Base-by-base conservation (phyloP, 2,888 invertebrate species). In the Apoda limacodes region DNA sequence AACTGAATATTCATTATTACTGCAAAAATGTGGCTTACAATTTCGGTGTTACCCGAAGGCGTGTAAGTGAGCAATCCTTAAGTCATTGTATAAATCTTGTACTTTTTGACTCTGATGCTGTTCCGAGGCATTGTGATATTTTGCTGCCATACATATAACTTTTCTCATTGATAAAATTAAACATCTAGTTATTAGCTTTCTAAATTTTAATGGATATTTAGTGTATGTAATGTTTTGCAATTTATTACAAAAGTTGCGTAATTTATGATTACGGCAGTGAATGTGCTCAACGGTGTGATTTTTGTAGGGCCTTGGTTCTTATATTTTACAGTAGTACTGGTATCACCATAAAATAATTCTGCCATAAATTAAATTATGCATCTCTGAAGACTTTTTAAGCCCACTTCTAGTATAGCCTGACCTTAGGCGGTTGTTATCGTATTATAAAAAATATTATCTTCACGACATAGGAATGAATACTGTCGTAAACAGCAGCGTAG, bases 191-290 rank as follows among this genome's bases (percentile, higher is more conserved):
- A n/a, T n/a, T n/a, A 32, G 35, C 4, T 42, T 39, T 28, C 39
- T 27, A 6, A 23, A 6, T 9, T 13, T n/a, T 6, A 33, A 4
- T 6, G 34, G 26, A 20, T 36, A 40, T 31, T 35, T 35, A 9
- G 32, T 37, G 6, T 43, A 40, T 6, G 9, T 6, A 5, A 40
- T n/a, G 2, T 35, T 39, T 44, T n/a, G n/a, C n/a, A n/a, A n/a
- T n/a, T n/a, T n/a, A n/a, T n/a, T n/a, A n/a, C n/a, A n/a, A n/a
- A n/a, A 21, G 31, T 37, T 15, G 0, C 42, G 13, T 5, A 44
- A 20, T 0, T 45, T n/a, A 23, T 48, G 46, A 23, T 48, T 46
- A 7, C 35, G 12, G 28, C 45, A 46, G 25, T 45, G 41, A n/a
- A 48, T 37, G 40, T 48, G 46, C 25, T 34, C 34, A 2, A 46